Conservation (phyloP, 2,888 invertebrate genomes). For the Clivina fossor region DNA sequence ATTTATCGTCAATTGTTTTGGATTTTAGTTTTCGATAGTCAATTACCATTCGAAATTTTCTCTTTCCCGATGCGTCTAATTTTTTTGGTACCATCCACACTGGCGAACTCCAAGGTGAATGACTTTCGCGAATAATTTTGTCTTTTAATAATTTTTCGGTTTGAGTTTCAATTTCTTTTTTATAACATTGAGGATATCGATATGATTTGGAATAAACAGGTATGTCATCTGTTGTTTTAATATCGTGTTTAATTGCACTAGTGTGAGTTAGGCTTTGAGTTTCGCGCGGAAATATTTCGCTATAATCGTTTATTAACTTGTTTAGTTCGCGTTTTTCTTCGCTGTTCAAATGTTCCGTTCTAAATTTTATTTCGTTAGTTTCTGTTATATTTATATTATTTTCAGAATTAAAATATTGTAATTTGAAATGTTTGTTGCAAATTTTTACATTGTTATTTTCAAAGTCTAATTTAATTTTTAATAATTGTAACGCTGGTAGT, state of each 20-base stretch:
- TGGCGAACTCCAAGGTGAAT: too few relatives aligned
- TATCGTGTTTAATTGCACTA: conserved; percentile 1
- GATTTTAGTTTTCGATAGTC: background rate
- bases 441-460: background rate
- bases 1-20: conserved; percentile 7
- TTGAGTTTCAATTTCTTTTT: background rate
- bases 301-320: too few relatives aligned
- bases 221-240: conserved; percentile 5
- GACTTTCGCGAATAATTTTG: too few relatives aligned
- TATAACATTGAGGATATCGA: background rate
- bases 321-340: too few relatives aligned
- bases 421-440: background rate
- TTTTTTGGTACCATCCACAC: conserved; percentile 2
- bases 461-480: background rate
- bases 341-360: background rate
- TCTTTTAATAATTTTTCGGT: conserved; percentile 7
- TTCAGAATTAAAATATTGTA: too few relatives aligned
- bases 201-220: background rate
- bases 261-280: background rate
- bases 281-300: background rate
- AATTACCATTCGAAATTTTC: conserved; percentile 1
- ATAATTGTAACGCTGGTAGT: background rate
- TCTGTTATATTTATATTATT: background rate
- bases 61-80: background rate
- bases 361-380: background rate